Evolutionary conservation across 2,113 vertebrate genomes (phyloP).

Genomic region (Campylorhamphus procurvoides): DNA sequence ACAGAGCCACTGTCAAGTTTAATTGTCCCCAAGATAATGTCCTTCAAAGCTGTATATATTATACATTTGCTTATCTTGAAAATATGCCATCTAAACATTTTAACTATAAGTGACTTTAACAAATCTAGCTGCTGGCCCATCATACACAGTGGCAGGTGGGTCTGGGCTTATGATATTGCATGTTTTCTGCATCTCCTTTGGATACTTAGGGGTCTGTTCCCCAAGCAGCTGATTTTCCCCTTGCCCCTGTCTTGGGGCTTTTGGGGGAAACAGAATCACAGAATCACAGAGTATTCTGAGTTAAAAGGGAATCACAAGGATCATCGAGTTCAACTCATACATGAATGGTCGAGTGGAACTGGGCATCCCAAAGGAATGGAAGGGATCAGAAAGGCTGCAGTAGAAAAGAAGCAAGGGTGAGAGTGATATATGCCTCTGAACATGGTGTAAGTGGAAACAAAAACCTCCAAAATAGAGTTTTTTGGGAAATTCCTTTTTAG

Average conservation of each 20-base stretch:
- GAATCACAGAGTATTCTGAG: background rate
- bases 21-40: background rate
- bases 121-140: background rate
- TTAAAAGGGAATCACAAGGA: background rate
- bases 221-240: background rate
- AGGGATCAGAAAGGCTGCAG: accelerated
- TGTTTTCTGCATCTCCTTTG: background rate
- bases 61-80: background rate
- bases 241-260: background rate
- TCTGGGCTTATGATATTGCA: background rate
- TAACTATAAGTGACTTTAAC: background rate
- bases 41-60: background rate
- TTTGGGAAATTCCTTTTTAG: background rate
- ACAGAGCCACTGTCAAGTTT: slow-evolving; percentile 6
- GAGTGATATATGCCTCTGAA: accelerated
- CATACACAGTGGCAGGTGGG: background rate
- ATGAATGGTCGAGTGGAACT: background rate
- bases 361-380: accelerated
- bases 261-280: background rate
- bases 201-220: background rate
- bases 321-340: background rate
- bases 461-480: background rate
- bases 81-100: background rate
- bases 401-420: background rate
- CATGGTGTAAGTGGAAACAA: background rate